These are phyloP conservation scores for Lepidocyrtinus sp. DNA, from an alignment of 2,888 invertebrate genomes.

Conservation along the genomic window DNA sequence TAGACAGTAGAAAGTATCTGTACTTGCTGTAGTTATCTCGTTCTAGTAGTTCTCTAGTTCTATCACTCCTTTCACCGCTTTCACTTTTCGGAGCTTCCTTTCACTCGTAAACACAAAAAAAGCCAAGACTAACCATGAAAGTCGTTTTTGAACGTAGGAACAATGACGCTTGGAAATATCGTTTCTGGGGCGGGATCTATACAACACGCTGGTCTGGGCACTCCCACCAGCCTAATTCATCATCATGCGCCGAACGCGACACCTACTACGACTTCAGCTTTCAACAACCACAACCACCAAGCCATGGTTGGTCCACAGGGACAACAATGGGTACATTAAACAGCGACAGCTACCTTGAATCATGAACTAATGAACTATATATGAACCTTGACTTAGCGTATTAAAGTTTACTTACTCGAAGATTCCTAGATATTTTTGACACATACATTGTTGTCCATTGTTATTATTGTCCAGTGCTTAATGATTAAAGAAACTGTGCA, in stretches of 20 bases:
- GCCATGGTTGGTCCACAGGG: conserved; percentile 55
- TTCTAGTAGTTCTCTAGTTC: background rate
- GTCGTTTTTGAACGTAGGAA: conserved; percentile 59
- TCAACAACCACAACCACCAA: conserved; percentile 56
- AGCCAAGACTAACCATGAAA: conserved; percentile 45
- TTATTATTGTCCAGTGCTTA: no score
- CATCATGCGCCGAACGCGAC: conserved; percentile 56
- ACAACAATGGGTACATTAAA: conserved; percentile 61
- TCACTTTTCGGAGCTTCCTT: no score
- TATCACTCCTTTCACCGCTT: no score
- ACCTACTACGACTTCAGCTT: conserved; percentile 60
- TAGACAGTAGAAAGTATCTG: background rate
- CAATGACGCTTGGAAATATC: conserved; percentile 60
- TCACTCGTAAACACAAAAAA: no score
- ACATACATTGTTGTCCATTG: no score
- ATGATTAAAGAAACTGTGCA: no score
- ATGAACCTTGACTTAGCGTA: conserved; percentile 3
- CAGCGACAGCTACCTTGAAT: no score
- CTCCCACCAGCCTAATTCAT: conserved; percentile 59
- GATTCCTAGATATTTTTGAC: conserved; percentile 58
- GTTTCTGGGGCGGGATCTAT: conserved; percentile 55
- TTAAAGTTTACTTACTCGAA: background rate
- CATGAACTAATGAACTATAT: background rate
- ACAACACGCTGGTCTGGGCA: conserved; percentile 31
- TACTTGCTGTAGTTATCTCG: background rate